Evolutionary conservation across 2,888 invertebrate species (phyloP), one percentile per base, ranked within the genome.

Genomic region (Drosophila neotestacea): DNA sequence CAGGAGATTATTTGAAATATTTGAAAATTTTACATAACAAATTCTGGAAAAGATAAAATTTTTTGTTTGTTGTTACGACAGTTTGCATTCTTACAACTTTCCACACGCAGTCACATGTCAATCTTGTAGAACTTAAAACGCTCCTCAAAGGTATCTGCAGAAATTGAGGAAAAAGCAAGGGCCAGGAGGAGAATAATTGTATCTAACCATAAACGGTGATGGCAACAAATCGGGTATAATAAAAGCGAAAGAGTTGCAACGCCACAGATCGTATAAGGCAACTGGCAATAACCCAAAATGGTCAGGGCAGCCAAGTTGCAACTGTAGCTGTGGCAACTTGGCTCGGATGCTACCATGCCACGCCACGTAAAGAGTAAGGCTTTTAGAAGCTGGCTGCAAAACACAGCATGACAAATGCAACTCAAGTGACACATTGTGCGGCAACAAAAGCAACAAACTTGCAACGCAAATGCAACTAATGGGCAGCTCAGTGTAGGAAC

Each of bases 371-470:
- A 48, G 68, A 60, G 72, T 52, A 63, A 61, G 77, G 76, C 79
- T 81, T 72, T 85, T 77, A 75, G 73, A 79, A 73, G 67, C 72
- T 70, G 72, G 55, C 34, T 55, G 52, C 41, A 44, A 41, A 56
- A 56, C 55, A 59, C 48, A 74, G 70, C 83, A 86, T 87, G 85
- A 85, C 85, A 89, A 85, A 87, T 89, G 81, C 89, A 89, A 89
- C 85, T 85, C 85, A 88, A 85, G 85, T 85, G 85, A 82, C 88
- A 88, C 77, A 85, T 89, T 88, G 88, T 85, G 68, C 50, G 66
- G 77, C 72, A 67, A 77, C 79, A 79, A 77, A 73, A 58, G 55
- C 67, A 67, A 56, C 63, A 64, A 66, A 46, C 70, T 46, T 65
- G 76, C 66, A 61, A 70, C 84, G 76, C 79, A 78, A 73, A 79